These are phyloP conservation scores for Ursus arctos DNA, from an alignment of 2,113 vertebrate genomes.

Conservation along the genomic window DNA sequence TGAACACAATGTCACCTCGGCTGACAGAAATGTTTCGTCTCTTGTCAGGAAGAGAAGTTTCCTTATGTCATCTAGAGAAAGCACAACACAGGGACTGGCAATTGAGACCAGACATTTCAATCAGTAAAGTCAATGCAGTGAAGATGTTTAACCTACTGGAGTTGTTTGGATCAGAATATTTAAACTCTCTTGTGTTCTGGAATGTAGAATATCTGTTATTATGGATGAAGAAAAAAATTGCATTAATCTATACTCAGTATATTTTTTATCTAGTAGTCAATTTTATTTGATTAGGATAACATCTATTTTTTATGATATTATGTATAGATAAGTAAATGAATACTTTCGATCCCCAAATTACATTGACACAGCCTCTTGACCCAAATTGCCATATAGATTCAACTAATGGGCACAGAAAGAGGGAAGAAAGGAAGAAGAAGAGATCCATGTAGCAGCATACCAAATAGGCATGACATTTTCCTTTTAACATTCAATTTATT, in stretches of 20 bases:
- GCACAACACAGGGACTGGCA: constrained; percentile 81
- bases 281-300: neutral
- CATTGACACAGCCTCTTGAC: neutral
- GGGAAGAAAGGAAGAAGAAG: neutral
- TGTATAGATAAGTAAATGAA: neutral
- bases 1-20: constrained; percentile 89
- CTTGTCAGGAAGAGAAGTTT: constrained; percentile 88
- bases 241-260: constrained; percentile 76
- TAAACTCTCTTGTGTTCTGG: constrained; percentile 77
- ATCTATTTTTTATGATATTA: neutral
- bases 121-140: constrained; percentile 82
- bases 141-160: constrained; percentile 82
- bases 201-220: constrained; percentile 67
- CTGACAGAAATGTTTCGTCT: constrained; percentile 89
- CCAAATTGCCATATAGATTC: neutral
- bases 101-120: constrained; percentile 87
- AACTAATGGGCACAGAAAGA: neutral
- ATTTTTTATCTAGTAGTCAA: constrained; percentile 52
- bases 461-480: neutral
- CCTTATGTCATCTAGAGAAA: constrained; percentile 86
- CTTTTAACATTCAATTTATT: neutral
- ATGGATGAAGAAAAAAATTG: constrained; percentile 82
- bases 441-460: neutral
- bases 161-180: constrained; percentile 84
- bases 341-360: neutral